A percentile compares a stretch with the other conserved stretches of the same genome.
Conservation (phyloP, 2,888 invertebrate species). For the Diarsia rubi region DNA sequence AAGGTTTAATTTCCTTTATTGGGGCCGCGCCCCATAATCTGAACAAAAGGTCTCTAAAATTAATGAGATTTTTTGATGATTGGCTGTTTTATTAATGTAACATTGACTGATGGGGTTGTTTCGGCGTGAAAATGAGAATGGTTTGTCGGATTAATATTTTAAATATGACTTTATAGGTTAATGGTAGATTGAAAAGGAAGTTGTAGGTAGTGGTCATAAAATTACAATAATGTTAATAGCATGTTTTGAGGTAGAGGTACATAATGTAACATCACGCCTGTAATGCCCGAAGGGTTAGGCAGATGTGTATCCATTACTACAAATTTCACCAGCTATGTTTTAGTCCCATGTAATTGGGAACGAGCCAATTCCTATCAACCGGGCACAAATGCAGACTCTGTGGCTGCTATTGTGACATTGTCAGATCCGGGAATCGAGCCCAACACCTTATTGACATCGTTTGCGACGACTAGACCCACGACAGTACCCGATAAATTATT, state of each 20-base stretch:
- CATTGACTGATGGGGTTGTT: conserved; percentile 42
- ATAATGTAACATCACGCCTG: no score
- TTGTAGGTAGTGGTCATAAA: conserved; percentile 18
- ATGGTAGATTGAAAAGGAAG: conserved; percentile 8
- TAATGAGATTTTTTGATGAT: conserved; percentile 74
- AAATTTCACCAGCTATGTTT: no score
- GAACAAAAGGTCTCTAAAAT: conserved; percentile 66
- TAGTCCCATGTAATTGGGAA: no score
- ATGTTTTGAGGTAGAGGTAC: neutral
- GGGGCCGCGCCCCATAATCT: conserved; percentile 54
- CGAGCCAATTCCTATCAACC: no score
- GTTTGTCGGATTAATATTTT: conserved; percentile 10
- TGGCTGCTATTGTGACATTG: no score
- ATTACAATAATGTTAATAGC: conserved; percentile 10
- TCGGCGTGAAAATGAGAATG: conserved; percentile 31
- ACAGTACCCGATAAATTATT: neutral
- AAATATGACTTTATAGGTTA: neutral
- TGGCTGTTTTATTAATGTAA: conserved; percentile 66
- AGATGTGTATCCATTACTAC: no score
- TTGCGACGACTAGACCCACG: no score
- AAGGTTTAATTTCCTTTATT: conserved; percentile 70
- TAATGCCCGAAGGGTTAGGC: no score
- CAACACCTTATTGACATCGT: no score
- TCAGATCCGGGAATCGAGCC: no score
- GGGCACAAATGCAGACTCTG: no score